Base-by-base conservation (phyloP, 2,888 invertebrate genomes). In the Ochlodes sylvanus region DNA sequence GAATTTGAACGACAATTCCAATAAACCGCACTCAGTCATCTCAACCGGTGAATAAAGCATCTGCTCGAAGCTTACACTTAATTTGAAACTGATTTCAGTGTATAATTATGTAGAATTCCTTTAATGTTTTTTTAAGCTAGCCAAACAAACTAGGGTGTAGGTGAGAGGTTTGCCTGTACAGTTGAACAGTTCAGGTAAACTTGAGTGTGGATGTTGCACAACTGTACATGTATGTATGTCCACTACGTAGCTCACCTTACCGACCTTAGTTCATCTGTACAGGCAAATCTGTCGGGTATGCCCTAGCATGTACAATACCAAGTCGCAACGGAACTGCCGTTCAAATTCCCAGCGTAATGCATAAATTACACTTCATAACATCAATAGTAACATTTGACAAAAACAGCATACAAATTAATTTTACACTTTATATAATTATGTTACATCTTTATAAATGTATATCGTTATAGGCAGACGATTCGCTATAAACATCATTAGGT, bases 361-460 rank as follows among this genome's bases (percentile, higher is more conserved):
- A 27, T 10, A 21, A 27, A 57, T 38, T 64, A 44, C 56, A 34
- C 27, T 44, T 47, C 9, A 63, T 42, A 42, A 21, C 52, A 63
- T 58, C 27, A 44, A 56, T 47, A 44, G 56, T 64, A 47, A 64
- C 62, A 34, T 57, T 42, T 47, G 19, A 50, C 50, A 58, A 65
- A 54, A 21, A 65, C n/a, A 50, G 50, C 57, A 14, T 50, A 50
- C 38, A 57, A 65, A 65, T 21, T 14, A 32, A 41, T 17, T 57
- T 12, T 57, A 38, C 15, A 17, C 12, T 32, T 19, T 57, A 57
- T 34, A 56, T 55, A 34, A 34, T n/a, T n/a, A n/a, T 41, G 38
- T 32, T 55, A 56, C 55, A 52, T 27, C 15, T 41, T 63, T 56
- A 63, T 63, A 63, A 44, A 63, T 56, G 44, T 63, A 44, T 55